These are phyloP conservation scores for Drosophila helvetica DNA, from an alignment of 2,888 invertebrate species.

Conservation along the genomic window DNA sequence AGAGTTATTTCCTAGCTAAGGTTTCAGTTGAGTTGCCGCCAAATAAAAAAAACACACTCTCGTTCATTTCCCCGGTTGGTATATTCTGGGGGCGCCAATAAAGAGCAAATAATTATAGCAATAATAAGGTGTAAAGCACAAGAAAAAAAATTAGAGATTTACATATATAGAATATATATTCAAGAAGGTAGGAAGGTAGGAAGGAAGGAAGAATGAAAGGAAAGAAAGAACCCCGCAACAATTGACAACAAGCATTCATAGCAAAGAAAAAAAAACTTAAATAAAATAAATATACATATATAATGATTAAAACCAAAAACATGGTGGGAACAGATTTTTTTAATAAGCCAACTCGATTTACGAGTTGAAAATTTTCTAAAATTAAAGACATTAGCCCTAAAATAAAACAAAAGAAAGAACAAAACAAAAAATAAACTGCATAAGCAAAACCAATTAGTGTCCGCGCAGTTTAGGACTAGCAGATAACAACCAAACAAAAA, in stretches of 20 bases:
- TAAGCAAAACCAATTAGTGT: conserved; percentile 16
- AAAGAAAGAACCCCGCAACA: conserved; percentile 25
- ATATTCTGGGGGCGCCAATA: conserved; percentile 27
- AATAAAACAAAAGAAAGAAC: conserved; percentile 28
- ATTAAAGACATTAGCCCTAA: conserved; percentile 31
- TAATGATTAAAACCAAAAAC: conserved; percentile 77
- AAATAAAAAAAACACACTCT: conserved; percentile 14
- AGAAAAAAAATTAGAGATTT: conserved; percentile 13
- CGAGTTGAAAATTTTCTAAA: conserved; percentile 45
- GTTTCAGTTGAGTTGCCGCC: conserved; percentile 62
- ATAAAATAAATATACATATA: conserved; percentile 57
- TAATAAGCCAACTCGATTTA: conserved; percentile 54
- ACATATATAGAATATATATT: conserved; percentile 12
- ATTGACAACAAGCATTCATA: conserved; percentile 46
- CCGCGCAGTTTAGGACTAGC: conserved; percentile 17
- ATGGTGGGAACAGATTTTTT: conserved; percentile 77
- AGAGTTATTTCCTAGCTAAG: conserved; percentile 70
- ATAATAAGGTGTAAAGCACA: conserved; percentile 49
- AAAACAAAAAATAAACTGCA: conserved; percentile 7
- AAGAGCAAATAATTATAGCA: conserved; percentile 46
- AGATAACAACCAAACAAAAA: conserved; percentile 22
- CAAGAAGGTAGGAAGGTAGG: background rate
- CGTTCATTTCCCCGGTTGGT: conserved; percentile 23
- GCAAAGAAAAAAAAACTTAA: conserved; percentile 41
- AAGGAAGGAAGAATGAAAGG: conserved; percentile 12